phyloP scores from a whole-genome alignment of 2,888 invertebrate species.

The Trichacis sp. region DNA sequence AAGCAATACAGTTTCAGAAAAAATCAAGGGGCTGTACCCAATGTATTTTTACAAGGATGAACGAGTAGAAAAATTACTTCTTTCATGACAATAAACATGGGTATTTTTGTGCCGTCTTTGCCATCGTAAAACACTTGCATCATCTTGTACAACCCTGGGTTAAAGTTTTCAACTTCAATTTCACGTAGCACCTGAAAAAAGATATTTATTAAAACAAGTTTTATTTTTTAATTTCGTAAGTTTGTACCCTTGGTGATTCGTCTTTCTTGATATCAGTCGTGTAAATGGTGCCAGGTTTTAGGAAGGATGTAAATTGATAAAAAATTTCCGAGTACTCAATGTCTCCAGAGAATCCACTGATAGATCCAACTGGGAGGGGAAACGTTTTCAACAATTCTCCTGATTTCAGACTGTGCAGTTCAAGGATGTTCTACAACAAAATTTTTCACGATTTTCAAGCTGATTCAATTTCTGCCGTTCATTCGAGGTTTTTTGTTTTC shows the following conservation, averaged over 20 bases:
- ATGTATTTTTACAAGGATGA: no score
- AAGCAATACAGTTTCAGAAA: no score
- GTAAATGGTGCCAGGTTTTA: constrained; percentile 90
- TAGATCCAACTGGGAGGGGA: constrained; percentile 87
- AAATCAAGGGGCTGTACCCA: no score
- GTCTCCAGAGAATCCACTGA: constrained; percentile 87
- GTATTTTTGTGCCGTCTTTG: constrained; percentile 93
- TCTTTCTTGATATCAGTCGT: constrained; percentile 82
- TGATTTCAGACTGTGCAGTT: constrained; percentile 80
- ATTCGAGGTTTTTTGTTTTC: no score
- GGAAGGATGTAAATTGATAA: constrained; percentile 93
- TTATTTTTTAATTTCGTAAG: constrained; percentile 4
- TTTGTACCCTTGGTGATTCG: constrained; percentile 62
- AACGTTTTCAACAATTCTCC: constrained; percentile 82
- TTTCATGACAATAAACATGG: constrained; percentile 93
- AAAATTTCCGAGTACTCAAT: constrained; percentile 90
- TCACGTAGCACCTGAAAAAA: constrained; percentile 81
- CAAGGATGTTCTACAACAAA: constrained; percentile 79
- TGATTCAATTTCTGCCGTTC: no score
- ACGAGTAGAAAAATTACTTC: no score
- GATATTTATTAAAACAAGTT: no score
- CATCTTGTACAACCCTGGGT: constrained; percentile 82
- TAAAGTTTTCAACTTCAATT: constrained; percentile 87
- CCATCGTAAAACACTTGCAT: constrained; percentile 92
- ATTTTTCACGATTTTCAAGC: no score